phyloP scores from a whole-genome alignment of 2,113 vertebrate genomes.

The Notothenia coriiceps region DNA sequence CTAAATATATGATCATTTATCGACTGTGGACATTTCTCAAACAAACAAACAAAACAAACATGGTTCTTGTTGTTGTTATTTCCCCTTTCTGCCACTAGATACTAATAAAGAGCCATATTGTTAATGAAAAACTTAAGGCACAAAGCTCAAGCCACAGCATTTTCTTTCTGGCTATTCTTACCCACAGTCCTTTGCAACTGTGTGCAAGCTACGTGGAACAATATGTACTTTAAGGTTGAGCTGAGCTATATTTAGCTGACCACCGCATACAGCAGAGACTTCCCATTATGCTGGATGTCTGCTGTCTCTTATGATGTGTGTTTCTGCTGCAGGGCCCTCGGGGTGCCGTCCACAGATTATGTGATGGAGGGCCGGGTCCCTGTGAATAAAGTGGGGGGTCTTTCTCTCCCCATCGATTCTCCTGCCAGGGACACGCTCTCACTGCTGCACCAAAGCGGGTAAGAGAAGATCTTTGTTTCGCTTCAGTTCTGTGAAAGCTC shows the following conservation, averaged over 20 bases:
- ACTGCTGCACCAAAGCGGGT: conserved; percentile 65
- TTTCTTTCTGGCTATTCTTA: too few relatives aligned
- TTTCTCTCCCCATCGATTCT: conserved; percentile 87
- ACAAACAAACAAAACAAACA: too few relatives aligned
- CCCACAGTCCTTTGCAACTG: too few relatives aligned
- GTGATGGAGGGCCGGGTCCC: conserved; percentile 88
- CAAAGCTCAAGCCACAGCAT: too few relatives aligned
- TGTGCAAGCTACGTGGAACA: too few relatives aligned
- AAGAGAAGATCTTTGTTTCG: neutral
- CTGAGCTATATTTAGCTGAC: neutral
- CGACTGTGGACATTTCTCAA: too few relatives aligned
- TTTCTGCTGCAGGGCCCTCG: conserved; percentile 79
- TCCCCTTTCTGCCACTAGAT: neutral
- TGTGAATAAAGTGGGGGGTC: conserved; percentile 82
- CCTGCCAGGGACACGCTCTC: conserved; percentile 81
- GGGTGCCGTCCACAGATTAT: conserved; percentile 88
- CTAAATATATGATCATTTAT: too few relatives aligned
- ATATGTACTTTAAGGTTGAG: too few relatives aligned
- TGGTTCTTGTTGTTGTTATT: neutral
- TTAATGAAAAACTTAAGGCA: too few relatives aligned
- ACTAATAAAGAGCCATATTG: neutral
- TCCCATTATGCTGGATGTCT: too few relatives aligned
- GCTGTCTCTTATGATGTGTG: too few relatives aligned
- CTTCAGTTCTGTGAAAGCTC: neutral
- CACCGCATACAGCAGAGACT: neutral